Evolutionary conservation across 23 tunicate species (phyloP).

Genomic region (Styela clava): DNA sequence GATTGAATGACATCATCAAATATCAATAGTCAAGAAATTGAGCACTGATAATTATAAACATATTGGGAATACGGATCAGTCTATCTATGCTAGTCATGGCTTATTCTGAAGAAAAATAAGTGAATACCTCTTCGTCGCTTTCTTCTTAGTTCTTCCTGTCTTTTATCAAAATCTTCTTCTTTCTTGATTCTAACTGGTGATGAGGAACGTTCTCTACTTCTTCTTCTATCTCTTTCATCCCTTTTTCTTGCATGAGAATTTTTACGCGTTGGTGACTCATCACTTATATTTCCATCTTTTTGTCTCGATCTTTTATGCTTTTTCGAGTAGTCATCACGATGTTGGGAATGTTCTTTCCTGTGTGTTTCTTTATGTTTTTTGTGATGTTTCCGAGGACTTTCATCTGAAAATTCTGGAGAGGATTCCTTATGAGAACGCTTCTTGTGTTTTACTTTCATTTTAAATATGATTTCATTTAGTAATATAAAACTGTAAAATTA

Average conservation of each 20-base stretch:
- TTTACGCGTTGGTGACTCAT: background rate
- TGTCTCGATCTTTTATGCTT: background rate
- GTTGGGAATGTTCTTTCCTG: background rate
- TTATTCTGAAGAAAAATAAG: no score
- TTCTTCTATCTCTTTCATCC: background rate
- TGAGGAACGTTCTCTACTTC: background rate
- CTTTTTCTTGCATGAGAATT: background rate
- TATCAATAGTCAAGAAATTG: no score
- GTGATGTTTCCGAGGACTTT: background rate
- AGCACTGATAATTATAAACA: no score
- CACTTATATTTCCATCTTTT: background rate
- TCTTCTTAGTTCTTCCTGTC: constrained; percentile 26
- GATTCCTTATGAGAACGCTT: background rate
- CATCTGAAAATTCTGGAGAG: background rate
- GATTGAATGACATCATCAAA: no score
- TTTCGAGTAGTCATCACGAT: background rate
- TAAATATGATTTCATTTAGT: no score
- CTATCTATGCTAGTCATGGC: no score
- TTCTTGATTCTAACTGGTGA: constrained; percentile 1
- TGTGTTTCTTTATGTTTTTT: background rate
- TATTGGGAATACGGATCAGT: no score
- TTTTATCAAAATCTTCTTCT: constrained; percentile 26
- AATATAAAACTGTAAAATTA: no score
- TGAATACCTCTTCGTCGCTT: constrained; percentile 20
- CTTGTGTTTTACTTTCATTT: no score